A percentile compares a stretch with the other conserved stretches of the same genome.
Evolutionary conservation across 2,113 vertebrate species (phyloP).

Genomic region (Lipophrys pholis): DNA sequence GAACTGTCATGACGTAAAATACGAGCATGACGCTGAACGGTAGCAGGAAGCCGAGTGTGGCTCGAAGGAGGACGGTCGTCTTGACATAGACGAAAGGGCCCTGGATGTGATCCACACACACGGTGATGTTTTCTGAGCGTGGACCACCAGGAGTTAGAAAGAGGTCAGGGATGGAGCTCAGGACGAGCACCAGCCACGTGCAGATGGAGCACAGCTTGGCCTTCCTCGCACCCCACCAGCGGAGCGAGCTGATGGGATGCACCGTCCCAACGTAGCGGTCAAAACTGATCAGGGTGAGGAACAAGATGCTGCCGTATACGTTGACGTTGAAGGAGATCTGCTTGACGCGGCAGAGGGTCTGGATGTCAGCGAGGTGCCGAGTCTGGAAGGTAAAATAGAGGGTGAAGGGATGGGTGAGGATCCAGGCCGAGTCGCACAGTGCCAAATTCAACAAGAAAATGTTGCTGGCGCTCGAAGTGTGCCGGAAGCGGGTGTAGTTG

Average conservation of each 20-base stretch:
- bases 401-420: constrained; percentile 81
- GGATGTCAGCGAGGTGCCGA: constrained; percentile 34
- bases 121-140: constrained; percentile 1
- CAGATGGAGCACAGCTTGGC: constrained; percentile 74
- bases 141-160: constrained; percentile 64
- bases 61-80: constrained; percentile 70
- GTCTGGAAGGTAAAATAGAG: constrained; percentile 78
- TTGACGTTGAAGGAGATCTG: constrained; percentile 84
- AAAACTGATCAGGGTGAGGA: constrained; percentile 86
- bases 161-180: constrained; percentile 75
- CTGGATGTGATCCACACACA: constrained; percentile 68
- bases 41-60: constrained; percentile 79
- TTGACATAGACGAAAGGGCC: constrained; percentile 63
- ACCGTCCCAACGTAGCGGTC: constrained; percentile 84
- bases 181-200: constrained; percentile 73
- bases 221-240: constrained; percentile 83
- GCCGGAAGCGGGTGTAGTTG: constrained; percentile 76
- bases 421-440: constrained; percentile 86
- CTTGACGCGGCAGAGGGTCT: constrained; percentile 79
- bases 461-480: constrained; percentile 75
- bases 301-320: constrained; percentile 85
- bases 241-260: constrained; percentile 82
- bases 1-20: constrained; percentile 78
- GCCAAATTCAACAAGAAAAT: constrained; percentile 85
- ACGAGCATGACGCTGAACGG: constrained; percentile 77